A percentile compares a stretch with the other conserved stretches of the same genome.
Evolutionary conservation across 92 coral and sea anemone species (phyloP).

Genomic region (Zoanthus solanderi): DNA sequence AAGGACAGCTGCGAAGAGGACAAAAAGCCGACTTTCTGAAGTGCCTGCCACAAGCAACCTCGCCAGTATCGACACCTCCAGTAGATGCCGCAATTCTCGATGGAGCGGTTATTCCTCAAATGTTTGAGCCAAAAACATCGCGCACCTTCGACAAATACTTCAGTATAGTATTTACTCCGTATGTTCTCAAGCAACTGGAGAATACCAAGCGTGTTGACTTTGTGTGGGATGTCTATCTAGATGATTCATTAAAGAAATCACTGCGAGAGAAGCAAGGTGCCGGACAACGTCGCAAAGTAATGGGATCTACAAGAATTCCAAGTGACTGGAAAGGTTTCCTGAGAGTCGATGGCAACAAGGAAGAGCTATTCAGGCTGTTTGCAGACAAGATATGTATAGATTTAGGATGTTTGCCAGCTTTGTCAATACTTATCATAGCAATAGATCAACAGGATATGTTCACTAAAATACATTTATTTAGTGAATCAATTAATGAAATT

Average conservation of each 20-base stretch:
- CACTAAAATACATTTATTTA: neutral
- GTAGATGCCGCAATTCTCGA: conserved; percentile 78
- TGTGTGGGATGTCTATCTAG: conserved; percentile 72
- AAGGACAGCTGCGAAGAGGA: conserved; percentile 44
- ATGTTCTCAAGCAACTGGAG: conserved; percentile 71
- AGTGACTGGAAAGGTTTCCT: conserved; percentile 62
- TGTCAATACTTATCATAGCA: conserved; percentile 54
- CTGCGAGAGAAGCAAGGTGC: conserved; percentile 71
- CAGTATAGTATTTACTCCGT: conserved; percentile 65
- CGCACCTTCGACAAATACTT: conserved; percentile 76
- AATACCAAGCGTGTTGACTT: conserved; percentile 69
- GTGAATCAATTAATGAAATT: neutral
- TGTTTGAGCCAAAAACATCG: conserved; percentile 71
- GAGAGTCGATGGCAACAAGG: conserved; percentile 42
- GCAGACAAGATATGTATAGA: conserved; percentile 55
- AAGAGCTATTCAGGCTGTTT: conserved; percentile 61
- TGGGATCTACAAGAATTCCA: conserved; percentile 60
- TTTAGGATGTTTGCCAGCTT: conserved; percentile 55
- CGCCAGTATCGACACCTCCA: neutral
- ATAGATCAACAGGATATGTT: conserved; percentile 48
- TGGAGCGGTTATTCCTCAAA: conserved; percentile 74
- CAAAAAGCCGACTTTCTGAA: conserved; percentile 54
- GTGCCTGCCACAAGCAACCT: neutral
- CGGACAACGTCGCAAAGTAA: conserved; percentile 75
- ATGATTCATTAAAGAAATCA: conserved; percentile 70